phyloP scores from a whole-genome alignment of 2,888 invertebrate genomes.

The Uropetala carovei region DNA sequence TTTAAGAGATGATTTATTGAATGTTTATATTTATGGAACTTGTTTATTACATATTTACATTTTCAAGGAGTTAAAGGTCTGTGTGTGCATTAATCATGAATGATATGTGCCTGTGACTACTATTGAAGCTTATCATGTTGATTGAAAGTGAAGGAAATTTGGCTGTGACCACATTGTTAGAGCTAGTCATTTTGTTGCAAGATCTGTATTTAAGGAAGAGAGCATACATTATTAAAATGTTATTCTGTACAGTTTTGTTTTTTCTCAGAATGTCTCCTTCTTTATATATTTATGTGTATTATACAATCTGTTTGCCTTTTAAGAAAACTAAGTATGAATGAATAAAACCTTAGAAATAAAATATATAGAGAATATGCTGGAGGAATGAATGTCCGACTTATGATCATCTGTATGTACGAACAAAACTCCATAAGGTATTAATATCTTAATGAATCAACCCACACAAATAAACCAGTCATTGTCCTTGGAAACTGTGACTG shows the following conservation, averaged over 20 bases:
- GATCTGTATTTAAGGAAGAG: conserved; percentile 19
- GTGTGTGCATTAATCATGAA: not conserved
- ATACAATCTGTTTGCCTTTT: no score
- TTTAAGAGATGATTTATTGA: conserved; percentile 40
- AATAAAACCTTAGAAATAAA: no score
- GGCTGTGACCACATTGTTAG: conserved; percentile 58
- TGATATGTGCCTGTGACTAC: conserved; percentile 31
- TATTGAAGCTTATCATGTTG: conserved; percentile 57
- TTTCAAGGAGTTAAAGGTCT: not conserved
- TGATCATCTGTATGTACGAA: no score
- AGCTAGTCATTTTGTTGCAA: conserved; percentile 58
- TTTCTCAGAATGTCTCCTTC: not conserved
- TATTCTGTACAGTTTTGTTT: conserved; percentile 10
- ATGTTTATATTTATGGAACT: conserved; percentile 42
- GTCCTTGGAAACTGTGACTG: no score
- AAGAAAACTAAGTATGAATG: no score
- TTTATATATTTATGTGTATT: no score
- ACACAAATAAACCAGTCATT: no score
- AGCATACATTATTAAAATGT: conserved; percentile 38
- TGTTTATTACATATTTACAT: conserved; percentile 29
- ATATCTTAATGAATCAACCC: no score
- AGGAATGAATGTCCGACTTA: no score
- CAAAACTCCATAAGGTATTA: no score
- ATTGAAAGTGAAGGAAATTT: conserved; percentile 51
- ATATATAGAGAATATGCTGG: no score